Evolutionary conservation across 2,797 vertebrate species (phyloP).

Genomic region (Ptychobarbus kaznakovi): DNA sequence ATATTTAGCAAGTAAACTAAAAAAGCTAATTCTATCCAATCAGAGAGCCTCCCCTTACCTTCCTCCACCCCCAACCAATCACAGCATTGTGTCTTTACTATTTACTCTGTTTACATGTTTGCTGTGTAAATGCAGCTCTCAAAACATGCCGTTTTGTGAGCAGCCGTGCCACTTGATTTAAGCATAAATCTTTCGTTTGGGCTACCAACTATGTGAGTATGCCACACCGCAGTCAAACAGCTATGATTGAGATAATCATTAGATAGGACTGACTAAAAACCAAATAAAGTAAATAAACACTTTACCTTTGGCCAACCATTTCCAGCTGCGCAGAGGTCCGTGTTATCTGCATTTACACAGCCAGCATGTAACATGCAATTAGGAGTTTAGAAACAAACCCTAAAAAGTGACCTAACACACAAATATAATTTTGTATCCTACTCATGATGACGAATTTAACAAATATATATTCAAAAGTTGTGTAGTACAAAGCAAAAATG

Average conservation of each 20-base stretch:
- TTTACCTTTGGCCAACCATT: constrained; percentile 34
- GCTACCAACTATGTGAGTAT: background rate
- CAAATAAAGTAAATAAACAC: constrained; percentile 33
- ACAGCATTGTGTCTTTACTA: background rate
- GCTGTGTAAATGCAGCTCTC: constrained; percentile 18
- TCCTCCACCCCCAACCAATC: constrained; percentile 3
- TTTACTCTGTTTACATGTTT: constrained; percentile 30
- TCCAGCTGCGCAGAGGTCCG: constrained; percentile 11
- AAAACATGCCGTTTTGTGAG: constrained; percentile 1
- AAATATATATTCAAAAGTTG: background rate
- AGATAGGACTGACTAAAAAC: constrained; percentile 10
- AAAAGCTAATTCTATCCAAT: constrained; percentile 8
- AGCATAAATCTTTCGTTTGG: constrained; percentile 5
- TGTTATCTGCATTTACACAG: constrained; percentile 25
- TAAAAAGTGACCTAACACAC: background rate
- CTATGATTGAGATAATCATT: constrained; percentile 31
- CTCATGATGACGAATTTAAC: background rate
- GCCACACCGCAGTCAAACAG: background rate
- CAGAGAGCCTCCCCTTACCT: background rate
- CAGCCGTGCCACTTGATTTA: background rate
- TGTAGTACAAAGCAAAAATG: background rate
- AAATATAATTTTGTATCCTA: background rate
- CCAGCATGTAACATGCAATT: background rate
- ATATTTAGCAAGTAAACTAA: background rate
- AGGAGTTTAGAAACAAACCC: background rate